Conservation (phyloP, 2,113 vertebrate species). For the Polypterus bichir region DNA sequence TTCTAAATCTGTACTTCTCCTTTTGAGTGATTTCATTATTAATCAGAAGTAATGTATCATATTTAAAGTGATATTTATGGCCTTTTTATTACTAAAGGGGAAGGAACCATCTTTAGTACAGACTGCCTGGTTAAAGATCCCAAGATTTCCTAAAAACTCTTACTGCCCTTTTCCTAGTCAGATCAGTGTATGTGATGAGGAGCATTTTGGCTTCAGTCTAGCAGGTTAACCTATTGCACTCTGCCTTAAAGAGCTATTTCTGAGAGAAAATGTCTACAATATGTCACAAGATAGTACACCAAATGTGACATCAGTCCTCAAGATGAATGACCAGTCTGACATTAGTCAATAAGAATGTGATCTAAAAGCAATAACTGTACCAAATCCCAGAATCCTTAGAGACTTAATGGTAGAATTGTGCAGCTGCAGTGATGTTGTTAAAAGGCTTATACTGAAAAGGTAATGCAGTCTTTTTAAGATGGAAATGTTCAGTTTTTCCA, state of each 20-base stretch:
- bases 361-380: slow-evolving; percentile 63
- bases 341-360: slow-evolving; percentile 68
- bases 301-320: slow-evolving; percentile 55
- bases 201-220: slow-evolving; percentile 39
- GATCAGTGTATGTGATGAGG: slow-evolving; percentile 26
- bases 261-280: slow-evolving; percentile 54
- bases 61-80: background rate
- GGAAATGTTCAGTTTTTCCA: background rate
- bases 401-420: slow-evolving; percentile 33
- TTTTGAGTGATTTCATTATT: too few species aligned
- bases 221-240: slow-evolving; percentile 65
- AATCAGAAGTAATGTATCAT: background rate
- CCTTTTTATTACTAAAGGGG: background rate
- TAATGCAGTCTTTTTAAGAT: background rate
- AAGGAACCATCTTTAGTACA: too few species aligned
- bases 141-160: background rate
- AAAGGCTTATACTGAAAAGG: slow-evolving; percentile 17
- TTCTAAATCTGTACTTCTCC: too few species aligned
- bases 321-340: slow-evolving; percentile 66
- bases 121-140: too few species aligned
- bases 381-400: slow-evolving; percentile 44
- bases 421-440: slow-evolving; percentile 33
- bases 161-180: slow-evolving; percentile 9
- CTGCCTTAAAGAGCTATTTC: slow-evolving; percentile 50
- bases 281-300: slow-evolving; percentile 60